These are phyloP conservation scores for Eretmochelys imbricata DNA, from an alignment of 2,113 vertebrate genomes.

Conservation along the genomic window DNA sequence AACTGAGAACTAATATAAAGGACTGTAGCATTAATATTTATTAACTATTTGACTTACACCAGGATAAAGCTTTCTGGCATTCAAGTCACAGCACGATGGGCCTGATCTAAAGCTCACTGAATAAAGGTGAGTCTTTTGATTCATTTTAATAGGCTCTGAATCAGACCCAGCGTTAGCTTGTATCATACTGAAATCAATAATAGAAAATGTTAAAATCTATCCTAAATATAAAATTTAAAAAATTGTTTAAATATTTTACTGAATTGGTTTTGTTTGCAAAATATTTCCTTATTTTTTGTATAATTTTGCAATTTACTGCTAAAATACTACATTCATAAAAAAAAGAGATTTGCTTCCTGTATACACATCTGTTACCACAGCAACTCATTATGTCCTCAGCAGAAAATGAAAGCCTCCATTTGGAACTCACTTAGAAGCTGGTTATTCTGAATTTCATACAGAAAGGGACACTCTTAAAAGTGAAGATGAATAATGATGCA, in stretches of 20 bases:
- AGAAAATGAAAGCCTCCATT: constrained; percentile 73
- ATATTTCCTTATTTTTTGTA: constrained; percentile 49
- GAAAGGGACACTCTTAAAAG: constrained; percentile 61
- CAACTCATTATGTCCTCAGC: constrained; percentile 55
- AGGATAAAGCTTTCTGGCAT: neutral
- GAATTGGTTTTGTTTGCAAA: constrained; percentile 49
- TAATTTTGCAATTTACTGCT: constrained; percentile 44
- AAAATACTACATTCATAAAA: constrained; percentile 43
- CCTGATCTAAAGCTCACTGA: neutral
- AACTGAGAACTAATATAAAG: neutral
- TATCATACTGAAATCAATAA: neutral
- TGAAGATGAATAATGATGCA: constrained; percentile 64
- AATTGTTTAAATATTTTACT: neutral
- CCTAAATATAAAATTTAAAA: neutral
- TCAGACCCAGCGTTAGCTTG: neutral
- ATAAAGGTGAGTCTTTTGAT: neutral
- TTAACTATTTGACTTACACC: neutral
- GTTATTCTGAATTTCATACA: constrained; percentile 66
- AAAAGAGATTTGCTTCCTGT: constrained; percentile 59
- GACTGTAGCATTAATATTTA: neutral
- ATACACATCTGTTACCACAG: constrained; percentile 62
- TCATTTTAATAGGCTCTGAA: neutral
- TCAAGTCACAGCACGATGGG: neutral
- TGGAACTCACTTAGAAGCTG: constrained; percentile 70
- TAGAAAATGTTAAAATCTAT: neutral